Conservation (phyloP, 37 sponge, comb jelly and placozoan species). For the Geodia barretti region DNA sequence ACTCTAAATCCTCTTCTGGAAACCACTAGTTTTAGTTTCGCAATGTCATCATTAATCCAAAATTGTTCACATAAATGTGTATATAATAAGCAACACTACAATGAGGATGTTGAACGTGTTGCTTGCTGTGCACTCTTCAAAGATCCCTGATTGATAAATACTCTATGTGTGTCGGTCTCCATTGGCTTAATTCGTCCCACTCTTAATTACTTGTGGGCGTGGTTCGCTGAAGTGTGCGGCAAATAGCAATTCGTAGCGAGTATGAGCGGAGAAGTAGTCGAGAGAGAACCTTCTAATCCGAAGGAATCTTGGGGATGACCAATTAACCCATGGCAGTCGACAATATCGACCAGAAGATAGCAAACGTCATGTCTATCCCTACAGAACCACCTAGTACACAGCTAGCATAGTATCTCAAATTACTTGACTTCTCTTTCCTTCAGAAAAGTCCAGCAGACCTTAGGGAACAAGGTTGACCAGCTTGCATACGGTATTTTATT, state of each 20-base stretch:
- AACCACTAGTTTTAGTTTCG: not conserved
- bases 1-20: not conserved
- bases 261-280: not conserved
- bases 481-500: constrained; percentile 60
- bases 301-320: constrained; percentile 73
- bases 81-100: no score
- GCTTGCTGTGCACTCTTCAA: no score
- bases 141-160: no score
- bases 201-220: not conserved
- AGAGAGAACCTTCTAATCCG: constrained; percentile 54
- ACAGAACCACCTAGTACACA: not conserved
- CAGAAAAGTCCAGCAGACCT: constrained; percentile 37
- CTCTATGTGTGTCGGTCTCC: no score
- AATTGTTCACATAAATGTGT: not conserved
- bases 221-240: not conserved
- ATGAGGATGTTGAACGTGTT: no score
- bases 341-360: constrained; percentile 65
- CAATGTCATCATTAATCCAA: not conserved
- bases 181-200: no score
- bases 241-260: not conserved
- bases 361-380: constrained; percentile 63
- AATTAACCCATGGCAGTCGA: constrained; percentile 70
- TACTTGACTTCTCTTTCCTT: not conserved
- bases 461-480: constrained; percentile 71
- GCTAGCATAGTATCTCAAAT: constrained; percentile 13